Evolutionary conservation across 2,888 invertebrate species (phyloP), one percentile per base, ranked within the genome.

Genomic region (Autographa gamma): DNA sequence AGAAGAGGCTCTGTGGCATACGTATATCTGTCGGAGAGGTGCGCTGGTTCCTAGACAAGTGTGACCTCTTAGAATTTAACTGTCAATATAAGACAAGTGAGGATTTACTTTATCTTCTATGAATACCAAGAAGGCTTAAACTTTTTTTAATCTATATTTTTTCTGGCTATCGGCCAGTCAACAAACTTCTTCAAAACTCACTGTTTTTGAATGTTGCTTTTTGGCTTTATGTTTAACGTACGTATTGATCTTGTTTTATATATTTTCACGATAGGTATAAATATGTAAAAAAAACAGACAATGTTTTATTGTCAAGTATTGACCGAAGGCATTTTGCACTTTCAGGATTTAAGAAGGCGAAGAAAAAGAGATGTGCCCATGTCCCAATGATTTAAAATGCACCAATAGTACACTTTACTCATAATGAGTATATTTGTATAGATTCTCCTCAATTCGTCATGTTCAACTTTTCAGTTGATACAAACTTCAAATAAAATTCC

Each of bases 31-130:
- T 84, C 0, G 84, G 81, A 11, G 92, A 94, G 84, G 84, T 93
- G 0, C 87, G 93, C 58, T 89, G 94, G 90, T 95, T 95, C 66
- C 69, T 93, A 52, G 92, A 95, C 71, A 79, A 71, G 32, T 95
- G 95, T 80, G 93, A 94, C 61, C 74, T 93, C 60, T 54, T 89
- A 7, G 95, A 95, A 76, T 93, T 92, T 64, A 95, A 95, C 74
- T 95, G 95, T 69, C 90, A 94, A 87, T 93, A 94, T 79, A 89
- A 85, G 68, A 89, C 86, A 1, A 73, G 95, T 94, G 77, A 86
- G 88, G 83, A 58, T 41, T 54, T 11, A 25, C 6, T 18, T 19
- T 25, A 19, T 8, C 3, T 13, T 13, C 11, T 54, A 3, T 7
- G 18, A 8, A n/a, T 16, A n/a, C 16, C 5, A 6, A 48, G n/a